Conservation (phyloP, 2,888 invertebrate genomes). For the Amphipoea oculea region DNA sequence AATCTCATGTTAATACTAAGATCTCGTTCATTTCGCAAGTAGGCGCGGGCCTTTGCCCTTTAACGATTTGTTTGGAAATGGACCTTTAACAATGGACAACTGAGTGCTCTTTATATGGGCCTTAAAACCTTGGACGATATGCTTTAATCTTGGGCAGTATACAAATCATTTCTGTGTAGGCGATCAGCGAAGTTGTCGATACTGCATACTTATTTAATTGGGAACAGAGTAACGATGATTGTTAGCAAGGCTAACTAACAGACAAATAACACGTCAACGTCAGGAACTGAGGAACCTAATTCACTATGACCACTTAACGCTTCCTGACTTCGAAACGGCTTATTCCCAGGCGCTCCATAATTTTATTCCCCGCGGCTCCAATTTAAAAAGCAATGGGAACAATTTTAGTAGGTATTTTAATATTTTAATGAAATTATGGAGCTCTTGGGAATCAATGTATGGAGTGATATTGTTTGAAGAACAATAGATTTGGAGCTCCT, state of each 20-base stretch:
- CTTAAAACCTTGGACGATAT: conserved; percentile 54
- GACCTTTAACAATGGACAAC: conserved; percentile 60
- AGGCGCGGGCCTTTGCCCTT: conserved; percentile 56
- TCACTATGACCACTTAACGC: too few relatives aligned
- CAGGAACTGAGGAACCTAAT: too few relatives aligned
- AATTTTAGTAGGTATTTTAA: too few relatives aligned
- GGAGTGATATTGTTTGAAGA: too few relatives aligned
- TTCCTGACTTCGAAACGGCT: too few relatives aligned
- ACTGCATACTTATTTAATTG: neutral
- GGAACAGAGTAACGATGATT: neutral
- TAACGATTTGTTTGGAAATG: conserved; percentile 57
- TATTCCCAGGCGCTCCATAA: too few relatives aligned
- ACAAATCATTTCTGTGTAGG: conserved; percentile 54
- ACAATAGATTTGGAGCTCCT: too few relatives aligned
- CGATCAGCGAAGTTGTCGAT: conserved; percentile 18
- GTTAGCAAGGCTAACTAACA: neutral
- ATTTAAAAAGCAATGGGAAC: too few relatives aligned
- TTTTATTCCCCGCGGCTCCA: too few relatives aligned
- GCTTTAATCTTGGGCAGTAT: conserved; percentile 44
- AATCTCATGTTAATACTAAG: neutral
- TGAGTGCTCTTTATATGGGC: conserved; percentile 45
- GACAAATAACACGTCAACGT: neutral
- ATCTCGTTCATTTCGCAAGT: conserved; percentile 54
- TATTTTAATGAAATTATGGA: too few relatives aligned
- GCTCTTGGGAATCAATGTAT: too few relatives aligned